Percentiles rank a stretch among this genome's conserved stretches.
Conservation (phyloP, 1,140 invertebrate species). For the Zophobas morio region DNA sequence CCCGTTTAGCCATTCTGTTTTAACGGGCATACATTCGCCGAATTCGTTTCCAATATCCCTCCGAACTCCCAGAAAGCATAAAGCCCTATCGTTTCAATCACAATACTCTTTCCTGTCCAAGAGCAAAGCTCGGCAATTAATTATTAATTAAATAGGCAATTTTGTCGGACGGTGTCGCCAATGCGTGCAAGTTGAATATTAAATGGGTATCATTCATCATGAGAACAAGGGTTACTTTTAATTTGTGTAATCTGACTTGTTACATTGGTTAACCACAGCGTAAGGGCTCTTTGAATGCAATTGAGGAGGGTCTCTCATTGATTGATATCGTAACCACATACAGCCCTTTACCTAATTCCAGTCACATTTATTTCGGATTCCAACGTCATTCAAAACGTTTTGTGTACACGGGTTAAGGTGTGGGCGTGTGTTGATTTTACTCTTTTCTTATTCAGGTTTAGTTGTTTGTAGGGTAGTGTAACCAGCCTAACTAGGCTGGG, state of each 20-base stretch:
- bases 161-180: constrained; percentile 23
- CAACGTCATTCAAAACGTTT: constrained; percentile 11
- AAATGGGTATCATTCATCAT: constrained; percentile 45
- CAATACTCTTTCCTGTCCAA: constrained; percentile 8
- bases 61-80: no score
- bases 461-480: no score
- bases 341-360: constrained; percentile 46
- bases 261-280: constrained; percentile 50
- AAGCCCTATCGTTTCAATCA: constrained; percentile 25
- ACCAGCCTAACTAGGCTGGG: no score
- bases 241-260: constrained; percentile 51
- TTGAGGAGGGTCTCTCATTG: constrained; percentile 50
- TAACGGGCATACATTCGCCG: no score
- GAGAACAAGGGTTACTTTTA: constrained; percentile 51
- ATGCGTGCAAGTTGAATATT: constrained; percentile 43
- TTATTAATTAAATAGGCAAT: constrained; percentile 38
- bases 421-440: no score
- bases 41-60: no score
- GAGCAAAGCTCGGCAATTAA: constrained; percentile 21
- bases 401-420: no score
- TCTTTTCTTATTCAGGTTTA: no score
- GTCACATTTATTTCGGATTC: constrained; percentile 5
- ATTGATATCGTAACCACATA: constrained; percentile 52
- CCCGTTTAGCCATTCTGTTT: no score
- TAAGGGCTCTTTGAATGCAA: constrained; percentile 51